A percentile compares a stretch with the other conserved stretches of the same genome.
These are phyloP conservation scores for Tetramorium parvispinum DNA, from an alignment of 1,140 invertebrate genomes.

Conservation along the genomic window DNA sequence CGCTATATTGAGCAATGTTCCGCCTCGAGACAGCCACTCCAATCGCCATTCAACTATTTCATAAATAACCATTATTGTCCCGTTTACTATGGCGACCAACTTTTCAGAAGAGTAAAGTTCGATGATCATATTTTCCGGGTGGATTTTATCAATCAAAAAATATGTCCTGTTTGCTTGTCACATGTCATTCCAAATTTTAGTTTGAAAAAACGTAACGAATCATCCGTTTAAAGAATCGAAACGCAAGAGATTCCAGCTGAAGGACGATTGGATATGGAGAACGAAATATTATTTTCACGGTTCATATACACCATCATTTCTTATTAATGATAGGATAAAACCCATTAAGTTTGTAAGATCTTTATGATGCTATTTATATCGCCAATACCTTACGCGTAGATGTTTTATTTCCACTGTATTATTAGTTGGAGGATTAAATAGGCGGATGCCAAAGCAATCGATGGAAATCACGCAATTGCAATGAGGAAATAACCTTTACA, in stretches of 20 bases:
- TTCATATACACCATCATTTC: not conserved
- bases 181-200: slow-evolving; percentile 55
- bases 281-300: slow-evolving; percentile 26
- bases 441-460: not conserved
- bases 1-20: slow-evolving; percentile 76
- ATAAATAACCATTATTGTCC: slow-evolving; percentile 78
- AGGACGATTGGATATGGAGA: not conserved
- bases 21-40: slow-evolving; percentile 54
- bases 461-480: slow-evolving; percentile 48
- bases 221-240: slow-evolving; percentile 1
- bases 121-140: slow-evolving; percentile 63
- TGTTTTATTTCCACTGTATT: slow-evolving; percentile 13
- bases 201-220: slow-evolving; percentile 33
- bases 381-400: not conserved
- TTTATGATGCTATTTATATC: slow-evolving; percentile 6
- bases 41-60: slow-evolving; percentile 70
- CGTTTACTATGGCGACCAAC: slow-evolving; percentile 56
- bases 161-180: slow-evolving; percentile 65
- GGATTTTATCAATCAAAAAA: slow-evolving; percentile 13
- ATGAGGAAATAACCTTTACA: slow-evolving; percentile 64
- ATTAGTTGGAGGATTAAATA: slow-evolving; percentile 16
- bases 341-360: slow-evolving; percentile 6
- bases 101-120: not conserved
- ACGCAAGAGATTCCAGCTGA: not conserved
- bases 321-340: not conserved